Base-by-base conservation (phyloP, 2,888 invertebrate genomes). In the Electrophaes corylata region DNA sequence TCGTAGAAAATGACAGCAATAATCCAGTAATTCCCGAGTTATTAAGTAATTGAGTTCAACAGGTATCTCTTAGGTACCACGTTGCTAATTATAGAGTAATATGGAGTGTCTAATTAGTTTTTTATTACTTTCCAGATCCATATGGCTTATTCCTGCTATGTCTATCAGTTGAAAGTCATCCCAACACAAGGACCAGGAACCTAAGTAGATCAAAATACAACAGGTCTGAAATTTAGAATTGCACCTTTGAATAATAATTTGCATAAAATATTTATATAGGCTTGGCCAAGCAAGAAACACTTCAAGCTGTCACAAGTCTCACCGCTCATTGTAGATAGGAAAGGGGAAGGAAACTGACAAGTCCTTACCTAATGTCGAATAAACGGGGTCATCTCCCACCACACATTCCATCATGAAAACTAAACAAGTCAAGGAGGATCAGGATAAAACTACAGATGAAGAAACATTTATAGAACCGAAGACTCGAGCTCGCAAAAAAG, bases 341-440 rank as follows among this genome's bases (percentile, higher is more conserved):
- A 72, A 67, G 71, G 67, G 70, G 65, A 67, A 69, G 68, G 62
- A 72, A 73, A 81, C 81, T 67, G 68, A 65, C 48, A 69, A 80
- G 73, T 66, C 67, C 76, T 70, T 83, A 82, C 90, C 91, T 91
- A 78, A 91, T 91, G 91, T 90, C 91, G 88, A 81, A 83, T 79
- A 76, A 83, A 89, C 88, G 83, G 86, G 84, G 76, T 71, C 73
- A 75, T 73, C 79, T 84, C 82, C 86, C 84, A 83, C 83, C 82
- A 81, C 76, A 89, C 87, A 91, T 90, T 90, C 89, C 91, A 91
- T 82, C 84, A 91, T 91, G 91, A 91, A 91, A 86, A 91, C 92
- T 70, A 92, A 91, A 78, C 91, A 91, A 75, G 68, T 71, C 57
- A 91, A 91, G 75, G 91, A 91, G 61, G 91, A 91, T 67, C 75